Evolutionary conservation across 2,888 invertebrate genomes (phyloP), one percentile per base, ranked within the genome.

Genomic region (Agrochola lychnidis): DNA sequence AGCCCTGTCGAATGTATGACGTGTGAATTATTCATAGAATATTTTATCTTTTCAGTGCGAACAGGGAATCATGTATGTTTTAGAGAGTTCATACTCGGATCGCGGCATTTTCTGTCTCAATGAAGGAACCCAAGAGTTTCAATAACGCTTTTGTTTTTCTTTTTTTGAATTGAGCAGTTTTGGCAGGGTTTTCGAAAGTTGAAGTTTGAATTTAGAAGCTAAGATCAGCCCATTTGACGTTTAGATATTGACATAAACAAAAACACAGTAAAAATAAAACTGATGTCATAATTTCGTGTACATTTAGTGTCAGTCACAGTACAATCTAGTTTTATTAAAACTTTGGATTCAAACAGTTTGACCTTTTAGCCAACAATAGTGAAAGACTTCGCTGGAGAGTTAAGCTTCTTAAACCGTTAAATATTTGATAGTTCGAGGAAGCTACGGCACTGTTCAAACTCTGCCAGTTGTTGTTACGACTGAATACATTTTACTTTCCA

Each of bases 21-120:
- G 89, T 82, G 90, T 95, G 95, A 94, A 95, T 95, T 94, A 95
- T 95, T 95, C 95, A 95, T 95, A 90, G 94, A 94, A 95, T 95
- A 95, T 95, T 93, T 95, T 94, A 94, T 93, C 92, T 91, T 88
- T 79, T 84, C 89, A 90, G 89, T 92, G 90, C 86, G 89, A 92
- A 93, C 91, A 92, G 90, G 89, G 87, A 91, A 92, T 90, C 91
- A 90, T 92, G 93, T 94, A 93, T 93, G 92, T 94, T 93, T 93
- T 91, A 92, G 79, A 73, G 72, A 80, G 70, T 82, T 88, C 83
- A 90, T 89, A 90, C 88, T 86, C 87, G 90, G 89, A 92, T 91
- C 91, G 90, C 87, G 89, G 86, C 87, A 61, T 85, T 88, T 81
- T 78, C 78, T 80, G 76, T 83, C 79, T 86, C 87, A 78, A 82